Base-by-base conservation (phyloP, 2,113 vertebrate genomes). In the Heteronetta atricapilla region DNA sequence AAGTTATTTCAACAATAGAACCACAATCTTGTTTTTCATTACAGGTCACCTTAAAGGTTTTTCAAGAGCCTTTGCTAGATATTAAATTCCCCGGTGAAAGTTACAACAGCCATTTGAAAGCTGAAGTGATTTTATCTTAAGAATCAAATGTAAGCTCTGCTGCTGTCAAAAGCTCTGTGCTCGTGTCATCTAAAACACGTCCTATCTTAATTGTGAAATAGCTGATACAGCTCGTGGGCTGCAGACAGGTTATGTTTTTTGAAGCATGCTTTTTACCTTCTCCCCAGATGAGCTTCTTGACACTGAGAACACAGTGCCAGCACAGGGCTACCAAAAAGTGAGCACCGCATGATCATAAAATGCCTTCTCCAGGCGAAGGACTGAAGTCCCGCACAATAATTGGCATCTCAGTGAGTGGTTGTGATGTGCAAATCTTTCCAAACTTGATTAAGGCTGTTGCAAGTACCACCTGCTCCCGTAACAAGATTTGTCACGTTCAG, bases 121-220 rank as follows among this genome's bases (percentile, higher is more conserved):
- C 13, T n/a, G 50, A 86, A 84, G 78, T 13, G 33, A 70, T 92
- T 89, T 89, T 79, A 90, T 79, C 55, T 68, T 33, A 48, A 76
- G 40, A 84, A 79, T 44, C 70, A 79, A 84, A 86, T 12, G 29
- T 38, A 76, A 87, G 31, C 38, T 78, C 86, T 77, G 8, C 18
- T 74, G 15, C 53, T 84, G 19, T 86, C 56, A 64, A 82, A 93
- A 67, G 3, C 42, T 53, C 26, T 84, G 33, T 68, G 15, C 33
- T 44, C 42, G 3, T 79, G 40, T 73, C 14, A 85, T 18, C 28
- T 72, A 46, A 94, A 92, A 66, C 7, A 38, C 4, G 2, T n/a
- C 63, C 70, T 62, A 9, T 70, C 68, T 88, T 82, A 82, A 87
- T 72, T 78, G 34, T 69, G 44, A 76, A 84, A 62, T 76, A 73